A percentile compares a stretch with the other conserved stretches of the same genome.
These are phyloP conservation scores for Odocoileus hemionus DNA, from an alignment of 2,113 vertebrate species.

Conservation along the genomic window DNA sequence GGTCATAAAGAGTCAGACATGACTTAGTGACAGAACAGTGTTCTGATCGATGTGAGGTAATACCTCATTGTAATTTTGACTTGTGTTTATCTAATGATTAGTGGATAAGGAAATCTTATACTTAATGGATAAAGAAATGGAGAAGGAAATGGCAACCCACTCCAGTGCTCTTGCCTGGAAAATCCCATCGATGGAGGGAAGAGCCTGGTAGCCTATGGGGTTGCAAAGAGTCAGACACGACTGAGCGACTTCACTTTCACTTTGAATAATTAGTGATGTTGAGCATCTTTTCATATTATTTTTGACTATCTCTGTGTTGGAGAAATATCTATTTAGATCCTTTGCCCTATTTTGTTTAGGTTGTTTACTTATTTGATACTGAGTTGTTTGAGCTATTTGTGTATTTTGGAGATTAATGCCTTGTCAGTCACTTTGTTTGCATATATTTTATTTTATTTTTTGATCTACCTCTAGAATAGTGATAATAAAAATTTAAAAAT, in stretches of 20 bases:
- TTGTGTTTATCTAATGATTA: not conserved
- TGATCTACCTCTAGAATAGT: not conserved
- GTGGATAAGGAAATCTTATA: not conserved
- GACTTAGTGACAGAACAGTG: not conserved
- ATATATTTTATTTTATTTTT: not conserved
- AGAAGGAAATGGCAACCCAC: not conserved
- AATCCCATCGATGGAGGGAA: fast-evolving
- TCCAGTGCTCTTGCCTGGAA: not conserved
- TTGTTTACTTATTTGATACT: not conserved
- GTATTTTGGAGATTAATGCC: not conserved
- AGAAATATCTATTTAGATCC: not conserved
- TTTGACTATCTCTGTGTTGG: not conserved
- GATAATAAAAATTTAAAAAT: not conserved
- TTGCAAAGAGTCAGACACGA: not conserved
- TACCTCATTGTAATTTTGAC: not conserved
- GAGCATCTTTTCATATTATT: not conserved
- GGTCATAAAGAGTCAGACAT: not conserved
- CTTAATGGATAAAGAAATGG: not conserved
- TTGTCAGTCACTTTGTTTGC: not conserved
- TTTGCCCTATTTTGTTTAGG: not conserved
- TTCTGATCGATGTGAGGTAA: not conserved
- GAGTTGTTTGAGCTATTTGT: not conserved
- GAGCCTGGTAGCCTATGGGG: not conserved
- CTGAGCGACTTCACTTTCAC: not conserved
- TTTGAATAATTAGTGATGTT: not conserved